These are phyloP conservation scores for Pardalotus punctatus DNA, from an alignment of 2,113 vertebrate species.

Conservation along the genomic window DNA sequence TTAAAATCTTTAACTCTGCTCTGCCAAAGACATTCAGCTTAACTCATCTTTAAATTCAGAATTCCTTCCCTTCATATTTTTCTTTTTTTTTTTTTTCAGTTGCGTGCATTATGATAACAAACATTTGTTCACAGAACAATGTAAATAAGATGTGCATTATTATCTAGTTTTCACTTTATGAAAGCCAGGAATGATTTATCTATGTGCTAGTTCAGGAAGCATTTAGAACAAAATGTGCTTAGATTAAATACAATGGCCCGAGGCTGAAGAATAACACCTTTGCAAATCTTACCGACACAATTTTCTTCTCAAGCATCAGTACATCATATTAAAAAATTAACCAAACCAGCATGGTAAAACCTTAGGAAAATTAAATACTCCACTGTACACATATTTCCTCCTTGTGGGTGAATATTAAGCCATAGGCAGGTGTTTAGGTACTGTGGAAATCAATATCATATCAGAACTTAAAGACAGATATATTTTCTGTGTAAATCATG, in stretches of 20 bases:
- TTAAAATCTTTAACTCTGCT: background rate
- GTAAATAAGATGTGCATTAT: background rate
- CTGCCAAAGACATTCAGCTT: background rate
- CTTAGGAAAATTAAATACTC: background rate
- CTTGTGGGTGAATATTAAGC: background rate
- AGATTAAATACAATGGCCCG: background rate
- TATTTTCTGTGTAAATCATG: background rate
- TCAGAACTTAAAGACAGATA: background rate
- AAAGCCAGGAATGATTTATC: background rate
- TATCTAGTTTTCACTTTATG: background rate
- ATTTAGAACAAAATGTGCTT: background rate
- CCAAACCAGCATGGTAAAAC: background rate
- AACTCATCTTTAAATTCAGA: background rate
- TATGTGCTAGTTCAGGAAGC: background rate
- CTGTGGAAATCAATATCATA: background rate
- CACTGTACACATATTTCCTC: background rate
- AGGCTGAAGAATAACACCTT: background rate
- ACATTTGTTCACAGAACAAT: background rate
- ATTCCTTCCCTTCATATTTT: background rate
- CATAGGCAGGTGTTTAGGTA: background rate
- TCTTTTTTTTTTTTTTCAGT: background rate
- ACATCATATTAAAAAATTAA: background rate
- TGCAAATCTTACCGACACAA: background rate
- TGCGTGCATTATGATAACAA: background rate
- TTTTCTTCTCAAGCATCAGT: background rate